Conservation (phyloP, 2,113 vertebrate genomes). For the Anser brachyrhynchus region DNA sequence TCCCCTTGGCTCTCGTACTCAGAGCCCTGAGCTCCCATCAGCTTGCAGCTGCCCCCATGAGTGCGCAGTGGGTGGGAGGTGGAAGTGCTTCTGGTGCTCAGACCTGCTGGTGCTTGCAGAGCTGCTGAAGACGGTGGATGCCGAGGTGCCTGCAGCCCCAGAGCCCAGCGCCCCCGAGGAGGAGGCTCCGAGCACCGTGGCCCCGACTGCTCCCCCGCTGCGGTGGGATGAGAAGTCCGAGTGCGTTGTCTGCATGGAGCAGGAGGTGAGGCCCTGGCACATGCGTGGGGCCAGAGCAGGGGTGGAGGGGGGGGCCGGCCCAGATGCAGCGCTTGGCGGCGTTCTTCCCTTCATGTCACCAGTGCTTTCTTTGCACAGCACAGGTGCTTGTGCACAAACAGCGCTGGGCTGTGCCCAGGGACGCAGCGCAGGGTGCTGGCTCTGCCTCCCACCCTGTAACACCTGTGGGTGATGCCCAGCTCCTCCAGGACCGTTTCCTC, state of each 20-base stretch:
- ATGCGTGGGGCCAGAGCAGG: rapidly evolving
- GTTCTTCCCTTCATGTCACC: background rate
- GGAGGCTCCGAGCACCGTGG: background rate
- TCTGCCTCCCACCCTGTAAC: background rate
- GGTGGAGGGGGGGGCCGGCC: background rate
- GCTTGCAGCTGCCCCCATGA: background rate
- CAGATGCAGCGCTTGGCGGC: background rate
- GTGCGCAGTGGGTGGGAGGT: background rate
- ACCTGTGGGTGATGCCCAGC: rapidly evolving
- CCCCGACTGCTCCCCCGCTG: slow-evolving; percentile 70
- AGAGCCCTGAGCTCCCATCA: background rate
- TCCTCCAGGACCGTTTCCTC: background rate
- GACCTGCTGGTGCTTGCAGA: slow-evolving; percentile 61
- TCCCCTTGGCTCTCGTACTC: background rate
- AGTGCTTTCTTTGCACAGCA: background rate
- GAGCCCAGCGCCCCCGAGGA: slow-evolving; percentile 65
- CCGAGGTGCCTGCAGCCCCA: background rate
- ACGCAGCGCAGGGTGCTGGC: rapidly evolving
- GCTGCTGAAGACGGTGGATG: slow-evolving; percentile 40
- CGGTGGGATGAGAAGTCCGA: slow-evolving; percentile 78
- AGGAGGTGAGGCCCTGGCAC: slow-evolving; percentile 76
- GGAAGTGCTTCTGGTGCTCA: background rate
- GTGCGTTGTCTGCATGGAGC: slow-evolving; percentile 94
- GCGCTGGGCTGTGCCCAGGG: rapidly evolving
- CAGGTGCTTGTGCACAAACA: rapidly evolving